Base-by-base conservation (phyloP, 2,888 invertebrate species). In the Meghimatium bilineatum region DNA sequence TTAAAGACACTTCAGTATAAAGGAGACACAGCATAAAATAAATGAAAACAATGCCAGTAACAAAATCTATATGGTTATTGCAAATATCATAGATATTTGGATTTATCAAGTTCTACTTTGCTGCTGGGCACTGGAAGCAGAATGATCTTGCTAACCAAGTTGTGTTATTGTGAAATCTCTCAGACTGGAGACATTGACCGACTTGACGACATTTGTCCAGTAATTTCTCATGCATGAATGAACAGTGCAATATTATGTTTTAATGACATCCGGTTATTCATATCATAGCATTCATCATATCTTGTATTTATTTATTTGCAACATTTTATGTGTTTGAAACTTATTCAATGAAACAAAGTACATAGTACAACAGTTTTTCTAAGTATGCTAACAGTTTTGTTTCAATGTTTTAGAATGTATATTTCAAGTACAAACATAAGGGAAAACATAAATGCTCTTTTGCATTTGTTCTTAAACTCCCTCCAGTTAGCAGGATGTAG, bases 181-280 rank as follows among this genome's bases (percentile, higher is more conserved):
- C 56, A 56, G 56, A 56, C 17, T 56, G 56, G 17, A 23, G 56
- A 56, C 17, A 56, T 8, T 56, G 56, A 44, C 44, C 12, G 44
- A n/a, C n/a, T 49, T 49, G 56, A 56, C 20, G 6, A 23, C 12
- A 23, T n/a, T n/a, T 44, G n/a, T 44, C 29, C 34, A 32, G 49
- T 52, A 17, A 44, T 8, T 52, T 74, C 29, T 74, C n/a, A n/a
- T 63, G 76, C 60, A 36, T n/a, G 36, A 77, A 60, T 63, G 60
- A 32, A 52, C 74, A 74, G 74, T 74, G 74, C 74, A 74, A 74
- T 74, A 74, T 74, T 23, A 12, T 74, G 52, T 74, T 32, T 52
- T 74, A 20, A 74, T 32, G 49, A 52, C n/a, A 74, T 52, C 74
- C 49, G 49, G 74, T 74, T 52, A 49, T 52, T 32, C 74, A 52